A percentile compares a stretch with the other conserved stretches of the same genome.
Conservation (phyloP, 2,888 invertebrate species). For the Holacanthella duospinosa region DNA sequence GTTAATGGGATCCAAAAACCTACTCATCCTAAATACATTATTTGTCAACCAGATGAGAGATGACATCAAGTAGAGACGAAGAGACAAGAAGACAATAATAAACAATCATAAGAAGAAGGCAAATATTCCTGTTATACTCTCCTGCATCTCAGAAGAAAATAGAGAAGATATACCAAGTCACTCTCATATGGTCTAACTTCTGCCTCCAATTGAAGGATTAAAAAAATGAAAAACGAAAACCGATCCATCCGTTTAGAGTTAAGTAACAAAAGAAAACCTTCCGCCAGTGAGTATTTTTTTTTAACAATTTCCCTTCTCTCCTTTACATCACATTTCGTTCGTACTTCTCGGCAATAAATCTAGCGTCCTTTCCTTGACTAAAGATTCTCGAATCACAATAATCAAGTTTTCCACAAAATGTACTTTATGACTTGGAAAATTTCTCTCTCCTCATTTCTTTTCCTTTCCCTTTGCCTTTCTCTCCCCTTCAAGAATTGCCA, state of each 20-base stretch:
- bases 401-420: background rate
- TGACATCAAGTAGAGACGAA: background rate
- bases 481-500: conserved; percentile 1
- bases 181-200: too few species aligned
- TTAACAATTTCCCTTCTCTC: background rate
- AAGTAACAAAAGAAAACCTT: background rate
- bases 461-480: background rate
- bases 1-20: background rate
- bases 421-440: conserved; percentile 1
- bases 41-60: background rate
- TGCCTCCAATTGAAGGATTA: too few species aligned
- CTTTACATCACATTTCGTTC: background rate
- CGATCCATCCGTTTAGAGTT: background rate
- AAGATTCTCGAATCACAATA: conserved; percentile 1
- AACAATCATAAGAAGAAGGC: background rate
- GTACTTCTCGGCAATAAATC: background rate
- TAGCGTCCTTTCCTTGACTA: background rate
- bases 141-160: background rate
- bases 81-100: background rate
- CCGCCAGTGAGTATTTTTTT: too few species aligned
- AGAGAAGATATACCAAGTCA: background rate
- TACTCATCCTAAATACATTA: background rate
- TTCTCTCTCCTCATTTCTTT: background rate
- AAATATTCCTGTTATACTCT: too few species aligned
- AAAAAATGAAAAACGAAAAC: background rate